A percentile compares a stretch with the other conserved stretches of the same genome.
Evolutionary conservation across 2,113 vertebrate genomes (phyloP).

Genomic region (Pomatorhinus ruficollis): DNA sequence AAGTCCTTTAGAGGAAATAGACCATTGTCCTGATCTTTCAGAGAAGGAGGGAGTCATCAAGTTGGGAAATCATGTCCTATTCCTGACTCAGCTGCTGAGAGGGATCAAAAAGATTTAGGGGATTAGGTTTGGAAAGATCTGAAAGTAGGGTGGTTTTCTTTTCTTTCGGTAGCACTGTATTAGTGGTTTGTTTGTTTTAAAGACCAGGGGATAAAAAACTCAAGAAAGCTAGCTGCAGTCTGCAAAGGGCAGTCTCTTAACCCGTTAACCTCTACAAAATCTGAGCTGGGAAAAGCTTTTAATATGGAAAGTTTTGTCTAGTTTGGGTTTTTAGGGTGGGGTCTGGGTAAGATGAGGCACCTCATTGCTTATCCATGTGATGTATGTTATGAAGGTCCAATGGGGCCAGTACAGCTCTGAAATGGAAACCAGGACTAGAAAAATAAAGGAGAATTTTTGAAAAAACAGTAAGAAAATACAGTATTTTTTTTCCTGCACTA

Average conservation of each 20-base stretch:
- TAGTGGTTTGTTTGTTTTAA: not conserved
- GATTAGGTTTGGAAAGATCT: not conserved
- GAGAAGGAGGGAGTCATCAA: not conserved
- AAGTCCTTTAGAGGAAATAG: not conserved
- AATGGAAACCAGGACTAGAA: not conserved
- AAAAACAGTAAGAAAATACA: not conserved
- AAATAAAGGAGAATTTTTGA: not conserved
- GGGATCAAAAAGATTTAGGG: not conserved
- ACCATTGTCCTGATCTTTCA: not conserved
- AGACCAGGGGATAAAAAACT: not conserved
- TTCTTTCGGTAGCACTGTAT: not conserved
- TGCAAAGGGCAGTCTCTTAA: not conserved
- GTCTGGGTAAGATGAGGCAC: not conserved
- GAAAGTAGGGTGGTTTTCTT: not conserved
- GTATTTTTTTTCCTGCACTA: not conserved
- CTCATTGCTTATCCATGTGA: not conserved
- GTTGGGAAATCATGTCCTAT: not conserved
- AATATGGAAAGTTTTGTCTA: not conserved
- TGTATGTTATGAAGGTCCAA: not conserved
- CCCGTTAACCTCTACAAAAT: not conserved
- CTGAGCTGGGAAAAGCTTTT: not conserved
- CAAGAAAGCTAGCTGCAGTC: not conserved
- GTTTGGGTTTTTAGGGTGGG: not conserved
- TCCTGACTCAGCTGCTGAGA: not conserved
- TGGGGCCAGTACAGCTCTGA: not conserved